Conservation (phyloP, 2,113 vertebrate species). For the Gasterosteus nipponicus region DNA sequence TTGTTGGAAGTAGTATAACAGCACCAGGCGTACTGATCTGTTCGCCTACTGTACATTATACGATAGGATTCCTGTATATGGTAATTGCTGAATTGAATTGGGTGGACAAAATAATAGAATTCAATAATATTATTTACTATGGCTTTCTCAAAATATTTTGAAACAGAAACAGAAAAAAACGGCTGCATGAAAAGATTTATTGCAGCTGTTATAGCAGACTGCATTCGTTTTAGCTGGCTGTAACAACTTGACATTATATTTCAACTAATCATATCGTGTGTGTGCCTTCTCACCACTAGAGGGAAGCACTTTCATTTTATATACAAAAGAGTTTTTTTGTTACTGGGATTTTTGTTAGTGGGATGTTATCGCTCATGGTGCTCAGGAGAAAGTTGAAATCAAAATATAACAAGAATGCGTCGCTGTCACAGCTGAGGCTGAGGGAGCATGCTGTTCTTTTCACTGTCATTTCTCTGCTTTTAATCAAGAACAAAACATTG, state of each 20-base stretch:
- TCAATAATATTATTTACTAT: background rate
- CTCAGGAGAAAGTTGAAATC: background rate
- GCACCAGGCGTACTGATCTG: background rate
- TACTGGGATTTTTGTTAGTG: background rate
- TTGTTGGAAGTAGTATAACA: slow-evolving; percentile 3
- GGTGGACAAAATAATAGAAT: background rate
- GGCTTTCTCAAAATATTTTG: background rate
- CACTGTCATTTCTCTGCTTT: background rate
- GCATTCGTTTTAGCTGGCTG: background rate
- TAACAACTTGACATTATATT: background rate
- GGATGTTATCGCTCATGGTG: background rate
- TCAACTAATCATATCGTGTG: slow-evolving; percentile 3
- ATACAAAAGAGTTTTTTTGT: background rate
- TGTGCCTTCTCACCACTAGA: slow-evolving; percentile 39
- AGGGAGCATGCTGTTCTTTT: background rate
- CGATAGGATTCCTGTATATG: slow-evolving; percentile 2
- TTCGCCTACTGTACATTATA: background rate
- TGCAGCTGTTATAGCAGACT: background rate
- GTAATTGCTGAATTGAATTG: background rate
- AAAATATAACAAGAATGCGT: background rate
- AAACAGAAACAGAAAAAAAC: background rate
- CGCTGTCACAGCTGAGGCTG: slow-evolving; percentile 3
- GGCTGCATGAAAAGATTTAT: background rate
- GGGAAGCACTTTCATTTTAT: slow-evolving; percentile 51
- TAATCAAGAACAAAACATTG: slow-evolving; percentile 7